Evolutionary conservation across 2,113 vertebrate genomes (phyloP).

Genomic region (Rhineura floridana): DNA sequence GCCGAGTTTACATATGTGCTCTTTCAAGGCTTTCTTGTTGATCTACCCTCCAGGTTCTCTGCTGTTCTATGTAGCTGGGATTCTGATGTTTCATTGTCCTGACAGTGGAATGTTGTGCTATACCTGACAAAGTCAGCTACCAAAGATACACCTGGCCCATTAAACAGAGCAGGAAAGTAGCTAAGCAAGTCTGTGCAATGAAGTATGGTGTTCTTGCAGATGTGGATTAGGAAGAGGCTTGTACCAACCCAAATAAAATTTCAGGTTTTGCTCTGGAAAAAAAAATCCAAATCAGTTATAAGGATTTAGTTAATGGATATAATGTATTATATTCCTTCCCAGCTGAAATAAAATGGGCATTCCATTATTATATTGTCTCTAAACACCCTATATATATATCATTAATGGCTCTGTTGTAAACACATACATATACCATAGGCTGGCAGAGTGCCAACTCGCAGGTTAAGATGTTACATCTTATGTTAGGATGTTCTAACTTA

Average conservation of each 20-base stretch:
- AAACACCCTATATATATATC: constrained; percentile 32
- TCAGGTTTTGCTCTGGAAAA: constrained; percentile 38
- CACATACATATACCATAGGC: too few species aligned
- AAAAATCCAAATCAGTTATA: constrained; percentile 41
- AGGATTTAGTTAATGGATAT: constrained; percentile 53
- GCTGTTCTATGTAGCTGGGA: constrained; percentile 19
- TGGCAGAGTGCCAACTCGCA: background rate
- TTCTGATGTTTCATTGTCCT: background rate
- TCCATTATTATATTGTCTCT: constrained; percentile 31
- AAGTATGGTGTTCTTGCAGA: constrained; percentile 42
- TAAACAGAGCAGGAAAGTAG: constrained; percentile 31
- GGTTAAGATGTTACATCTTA: constrained; percentile 10
- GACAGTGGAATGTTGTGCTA: background rate
- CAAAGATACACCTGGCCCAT: background rate
- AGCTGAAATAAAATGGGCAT: constrained; percentile 40
- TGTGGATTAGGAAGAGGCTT: constrained; percentile 23
- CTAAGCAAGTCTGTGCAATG: constrained; percentile 45
- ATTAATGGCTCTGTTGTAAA: constrained; percentile 48
- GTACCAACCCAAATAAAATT: constrained; percentile 37
- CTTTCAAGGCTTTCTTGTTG: constrained; percentile 25
- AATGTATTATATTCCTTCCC: constrained; percentile 44
- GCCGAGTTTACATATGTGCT: constrained; percentile 19
- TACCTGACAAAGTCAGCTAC: background rate
- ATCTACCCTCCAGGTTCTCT: background rate
- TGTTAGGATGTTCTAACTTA: background rate